A percentile compares a stretch with the other conserved stretches of the same genome.
These are phyloP conservation scores for Enteromius trimaculatus DNA, from an alignment of 2,797 vertebrate species.

Conservation along the genomic window DNA sequence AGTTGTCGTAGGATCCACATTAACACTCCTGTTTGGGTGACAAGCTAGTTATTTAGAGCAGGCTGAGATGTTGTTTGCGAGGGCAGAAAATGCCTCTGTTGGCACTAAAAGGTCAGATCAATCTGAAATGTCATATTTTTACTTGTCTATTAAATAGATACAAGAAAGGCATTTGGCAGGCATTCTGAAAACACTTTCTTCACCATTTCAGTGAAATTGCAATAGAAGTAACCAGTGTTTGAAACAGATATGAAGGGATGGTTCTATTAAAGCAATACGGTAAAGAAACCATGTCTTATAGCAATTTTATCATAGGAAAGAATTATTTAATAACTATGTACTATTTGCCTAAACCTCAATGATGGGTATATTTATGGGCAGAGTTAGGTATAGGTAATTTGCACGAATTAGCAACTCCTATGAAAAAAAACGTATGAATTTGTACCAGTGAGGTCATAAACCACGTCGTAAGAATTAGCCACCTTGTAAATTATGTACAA, in stretches of 20 bases:
- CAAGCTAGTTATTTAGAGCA: conserved; percentile 50
- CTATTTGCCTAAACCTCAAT: too few species aligned
- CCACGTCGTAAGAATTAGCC: too few species aligned
- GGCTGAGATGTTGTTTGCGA: conserved; percentile 37
- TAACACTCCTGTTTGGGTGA: conserved; percentile 45
- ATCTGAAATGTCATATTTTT: conserved; percentile 49
- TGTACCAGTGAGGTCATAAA: too few species aligned
- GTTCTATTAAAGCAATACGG: not conserved
- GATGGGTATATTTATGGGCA: too few species aligned
- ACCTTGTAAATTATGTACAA: too few species aligned
- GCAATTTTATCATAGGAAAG: not conserved
- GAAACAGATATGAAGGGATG: not conserved
- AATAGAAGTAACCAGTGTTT: not conserved
- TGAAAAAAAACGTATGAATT: too few species aligned
- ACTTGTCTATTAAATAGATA: conserved; percentile 35
- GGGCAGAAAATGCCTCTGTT: conserved; percentile 36
- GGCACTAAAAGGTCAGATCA: conserved; percentile 32
- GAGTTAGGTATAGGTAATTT: too few species aligned
- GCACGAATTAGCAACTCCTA: too few species aligned
- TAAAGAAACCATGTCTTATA: not conserved
- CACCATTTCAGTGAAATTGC: conserved; percentile 4
- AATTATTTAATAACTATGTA: not conserved
- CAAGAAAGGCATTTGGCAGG: not conserved
- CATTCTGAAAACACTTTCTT: conserved; percentile 14
- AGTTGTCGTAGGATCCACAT: conserved; percentile 49